These are phyloP conservation scores for Dreissena polymorpha DNA, from an alignment of 1,140 invertebrate genomes.

Conservation along the genomic window DNA sequence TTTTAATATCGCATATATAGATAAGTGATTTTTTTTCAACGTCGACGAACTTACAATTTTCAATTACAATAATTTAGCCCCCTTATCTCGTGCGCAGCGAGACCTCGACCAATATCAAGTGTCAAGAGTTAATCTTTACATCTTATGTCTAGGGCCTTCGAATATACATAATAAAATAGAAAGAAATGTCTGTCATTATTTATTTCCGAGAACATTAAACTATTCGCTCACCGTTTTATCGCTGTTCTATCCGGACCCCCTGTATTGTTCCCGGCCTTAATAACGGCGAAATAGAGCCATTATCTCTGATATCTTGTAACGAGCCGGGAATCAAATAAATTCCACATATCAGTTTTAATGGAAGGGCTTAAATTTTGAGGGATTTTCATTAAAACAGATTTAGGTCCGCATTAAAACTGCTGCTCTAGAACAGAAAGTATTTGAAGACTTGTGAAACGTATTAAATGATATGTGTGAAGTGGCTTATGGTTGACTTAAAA, in stretches of 20 bases:
- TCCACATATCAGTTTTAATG: background rate
- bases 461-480: constrained; percentile 1
- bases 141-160: constrained; percentile 7
- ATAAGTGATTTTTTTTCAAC: background rate
- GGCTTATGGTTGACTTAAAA: constrained; percentile 9
- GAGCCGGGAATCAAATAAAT: constrained; percentile 43
- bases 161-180: constrained; percentile 49
- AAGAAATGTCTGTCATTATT: constrained; percentile 45
- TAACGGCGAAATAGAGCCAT: constrained; percentile 22
- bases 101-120: constrained; percentile 9
- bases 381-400: background rate
- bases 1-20: too few relatives aligned
- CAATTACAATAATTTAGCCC: background rate
- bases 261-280: constrained; percentile 28
- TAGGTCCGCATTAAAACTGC: background rate
- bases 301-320: constrained; percentile 45
- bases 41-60: background rate
- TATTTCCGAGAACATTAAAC: constrained; percentile 23
- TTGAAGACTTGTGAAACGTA: background rate
- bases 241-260: constrained; percentile 26
- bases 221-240: constrained; percentile 31
- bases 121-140: constrained; percentile 19
- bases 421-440: background rate
- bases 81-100: background rate
- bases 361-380: background rate